Evolutionary conservation across 2,888 invertebrate species (phyloP).

Genomic region (Frankliniella intonsa): DNA sequence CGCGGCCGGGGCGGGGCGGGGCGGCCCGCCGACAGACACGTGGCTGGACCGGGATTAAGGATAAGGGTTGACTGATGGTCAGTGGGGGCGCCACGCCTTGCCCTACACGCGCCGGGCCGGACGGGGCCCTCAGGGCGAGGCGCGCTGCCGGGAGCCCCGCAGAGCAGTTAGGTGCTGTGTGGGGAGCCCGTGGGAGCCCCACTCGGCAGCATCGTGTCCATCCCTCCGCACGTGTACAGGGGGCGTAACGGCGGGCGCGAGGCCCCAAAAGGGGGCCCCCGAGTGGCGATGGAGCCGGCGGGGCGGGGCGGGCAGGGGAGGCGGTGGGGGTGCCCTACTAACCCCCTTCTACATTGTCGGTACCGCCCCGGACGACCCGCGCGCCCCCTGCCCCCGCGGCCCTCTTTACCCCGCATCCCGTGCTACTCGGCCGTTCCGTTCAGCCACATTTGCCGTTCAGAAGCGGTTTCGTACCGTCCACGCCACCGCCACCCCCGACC

Average conservation of each 20-base stretch:
- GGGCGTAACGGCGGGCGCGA: not conserved
- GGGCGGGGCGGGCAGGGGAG: slow-evolving; percentile 50
- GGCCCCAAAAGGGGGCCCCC: not conserved
- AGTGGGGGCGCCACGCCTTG: too few species aligned
- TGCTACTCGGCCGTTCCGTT: not conserved
- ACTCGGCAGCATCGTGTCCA: not conserved
- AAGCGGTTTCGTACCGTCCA: not conserved
- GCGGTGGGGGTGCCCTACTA: slow-evolving; percentile 71
- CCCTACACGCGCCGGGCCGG: too few species aligned
- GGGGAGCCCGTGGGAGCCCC: too few species aligned
- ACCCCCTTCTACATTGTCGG: slow-evolving; percentile 58
- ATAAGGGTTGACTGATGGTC: too few species aligned
- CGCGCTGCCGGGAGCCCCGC: too few species aligned
- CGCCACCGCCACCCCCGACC: not conserved
- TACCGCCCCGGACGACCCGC: not conserved
- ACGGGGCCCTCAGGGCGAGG: too few species aligned
- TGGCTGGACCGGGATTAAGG: too few species aligned
- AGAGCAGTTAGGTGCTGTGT: too few species aligned
- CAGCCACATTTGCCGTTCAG: not conserved
- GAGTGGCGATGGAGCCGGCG: slow-evolving; percentile 42
- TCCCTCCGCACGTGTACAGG: not conserved
- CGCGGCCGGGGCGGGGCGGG: too few species aligned
- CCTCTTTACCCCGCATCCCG: not conserved
- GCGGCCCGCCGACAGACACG: too few species aligned
- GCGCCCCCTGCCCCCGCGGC: not conserved